Percentiles rank a stretch among this genome's conserved stretches.
Conservation (phyloP, 2,888 invertebrate species). For the Eupeodes latifasciatus region DNA sequence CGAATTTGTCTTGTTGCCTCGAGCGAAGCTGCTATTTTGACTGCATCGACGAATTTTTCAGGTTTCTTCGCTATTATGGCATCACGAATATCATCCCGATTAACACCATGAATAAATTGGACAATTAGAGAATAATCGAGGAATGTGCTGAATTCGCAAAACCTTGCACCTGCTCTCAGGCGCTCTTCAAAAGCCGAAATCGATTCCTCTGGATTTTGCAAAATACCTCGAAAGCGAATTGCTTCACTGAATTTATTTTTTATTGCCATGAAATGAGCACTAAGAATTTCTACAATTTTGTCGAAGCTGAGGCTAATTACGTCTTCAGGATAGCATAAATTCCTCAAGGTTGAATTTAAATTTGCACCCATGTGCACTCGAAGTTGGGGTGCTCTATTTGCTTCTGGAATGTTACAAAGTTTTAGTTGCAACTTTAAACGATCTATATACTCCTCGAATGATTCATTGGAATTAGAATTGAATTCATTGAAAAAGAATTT, state of each 20-base stretch:
- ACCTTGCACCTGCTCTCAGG: background rate
- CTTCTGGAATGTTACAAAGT: background rate
- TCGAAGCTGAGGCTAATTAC: background rate
- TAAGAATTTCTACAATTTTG: background rate
- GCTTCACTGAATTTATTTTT: constrained; percentile 9
- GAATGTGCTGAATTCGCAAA: background rate
- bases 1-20: constrained; percentile 16
- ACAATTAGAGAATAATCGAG: background rate
- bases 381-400: background rate
- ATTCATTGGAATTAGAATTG: background rate
- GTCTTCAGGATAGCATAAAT: background rate
- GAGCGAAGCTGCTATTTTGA: background rate
- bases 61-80: constrained; percentile 55
- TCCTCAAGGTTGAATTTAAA: background rate
- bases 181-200: background rate
- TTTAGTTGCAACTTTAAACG: too few relatives aligned
- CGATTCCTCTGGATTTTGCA: background rate
- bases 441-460: background rate
- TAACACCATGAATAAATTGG: background rate
- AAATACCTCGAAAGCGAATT: background rate
- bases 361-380: background rate
- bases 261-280: background rate
- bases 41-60: constrained; percentile 6
- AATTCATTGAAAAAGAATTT: background rate
- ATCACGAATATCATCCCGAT: constrained; percentile 48